Conservation (phyloP, 2,888 invertebrate species). For the Brenthis ino region DNA sequence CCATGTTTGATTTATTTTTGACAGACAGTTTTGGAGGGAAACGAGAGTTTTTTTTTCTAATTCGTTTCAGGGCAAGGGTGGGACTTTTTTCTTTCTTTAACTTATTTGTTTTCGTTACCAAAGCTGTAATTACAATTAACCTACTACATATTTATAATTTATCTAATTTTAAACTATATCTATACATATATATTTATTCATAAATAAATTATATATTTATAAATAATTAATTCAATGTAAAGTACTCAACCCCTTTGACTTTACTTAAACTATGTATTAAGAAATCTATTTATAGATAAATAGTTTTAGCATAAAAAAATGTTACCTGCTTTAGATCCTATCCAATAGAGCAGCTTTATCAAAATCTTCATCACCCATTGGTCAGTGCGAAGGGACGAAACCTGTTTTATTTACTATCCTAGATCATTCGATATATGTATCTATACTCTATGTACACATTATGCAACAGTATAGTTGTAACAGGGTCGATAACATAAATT, state of each 20-base stretch:
- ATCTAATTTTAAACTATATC: not conserved
- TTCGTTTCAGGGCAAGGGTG: slow-evolving; percentile 35
- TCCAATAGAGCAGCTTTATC: not conserved
- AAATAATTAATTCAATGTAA: too few relatives aligned
- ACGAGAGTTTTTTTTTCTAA: slow-evolving; percentile 38
- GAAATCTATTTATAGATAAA: not conserved
- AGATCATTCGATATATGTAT: not conserved
- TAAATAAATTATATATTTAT: too few relatives aligned
- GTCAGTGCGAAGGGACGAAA: not conserved
- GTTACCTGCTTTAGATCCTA: not conserved
- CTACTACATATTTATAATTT: slow-evolving; percentile 14
- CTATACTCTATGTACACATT: not conserved
- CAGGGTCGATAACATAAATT: too few relatives aligned
- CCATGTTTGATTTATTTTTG: slow-evolving; percentile 57
- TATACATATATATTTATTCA: not conserved
- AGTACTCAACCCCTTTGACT: too few relatives aligned
- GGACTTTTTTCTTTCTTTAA: slow-evolving; percentile 21
- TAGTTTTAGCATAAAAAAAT: slow-evolving; percentile 1
- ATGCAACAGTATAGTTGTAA: not conserved
- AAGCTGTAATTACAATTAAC: slow-evolving; percentile 9
- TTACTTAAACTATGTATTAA: too few relatives aligned
- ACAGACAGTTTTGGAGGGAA: slow-evolving; percentile 51
- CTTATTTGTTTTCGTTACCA: slow-evolving; percentile 8
- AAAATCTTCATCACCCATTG: not conserved
- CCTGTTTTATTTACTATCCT: slow-evolving; percentile 4